Evolutionary conservation across 1,140 invertebrate genomes (phyloP).

Genomic region (Stegodyphus dumicola): DNA sequence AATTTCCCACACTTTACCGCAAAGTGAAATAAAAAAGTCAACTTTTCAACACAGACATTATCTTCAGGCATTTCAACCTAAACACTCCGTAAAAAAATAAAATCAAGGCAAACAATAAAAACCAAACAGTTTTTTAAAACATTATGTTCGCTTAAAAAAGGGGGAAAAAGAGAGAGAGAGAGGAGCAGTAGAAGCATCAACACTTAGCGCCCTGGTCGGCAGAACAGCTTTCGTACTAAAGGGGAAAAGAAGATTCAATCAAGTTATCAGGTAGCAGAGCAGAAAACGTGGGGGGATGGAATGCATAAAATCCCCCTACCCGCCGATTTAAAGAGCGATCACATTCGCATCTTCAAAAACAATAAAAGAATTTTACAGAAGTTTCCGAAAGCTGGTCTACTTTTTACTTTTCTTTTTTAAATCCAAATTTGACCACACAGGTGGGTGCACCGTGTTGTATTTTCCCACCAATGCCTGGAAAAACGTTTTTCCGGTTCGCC

Average conservation of each 20-base stretch:
- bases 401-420: constrained; percentile 1
- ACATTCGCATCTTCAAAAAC: constrained; percentile 29
- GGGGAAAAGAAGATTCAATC: constrained; percentile 30
- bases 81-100: too few relatives aligned
- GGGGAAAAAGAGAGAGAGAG: neutral
- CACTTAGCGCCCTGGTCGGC: constrained; percentile 6
- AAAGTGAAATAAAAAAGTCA: too few relatives aligned
- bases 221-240: constrained; percentile 10
- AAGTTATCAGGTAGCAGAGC: constrained; percentile 22
- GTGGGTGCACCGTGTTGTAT: constrained; percentile 36
- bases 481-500: constrained; percentile 48
- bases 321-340: neutral
- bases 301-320: neutral
- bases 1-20: too few relatives aligned
- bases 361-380: constrained; percentile 44
- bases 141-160: too few relatives aligned
- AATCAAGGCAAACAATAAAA: too few relatives aligned
- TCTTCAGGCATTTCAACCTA: too few relatives aligned
- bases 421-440: neutral
- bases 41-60: too few relatives aligned
- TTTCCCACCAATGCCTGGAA: constrained; percentile 44
- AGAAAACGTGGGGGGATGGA: neutral
- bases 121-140: neutral
- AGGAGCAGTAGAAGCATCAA: neutral
- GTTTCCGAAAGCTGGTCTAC: constrained; percentile 8